Base-by-base conservation (phyloP, 2,797 vertebrate genomes). In the Helostoma temminkii region DNA sequence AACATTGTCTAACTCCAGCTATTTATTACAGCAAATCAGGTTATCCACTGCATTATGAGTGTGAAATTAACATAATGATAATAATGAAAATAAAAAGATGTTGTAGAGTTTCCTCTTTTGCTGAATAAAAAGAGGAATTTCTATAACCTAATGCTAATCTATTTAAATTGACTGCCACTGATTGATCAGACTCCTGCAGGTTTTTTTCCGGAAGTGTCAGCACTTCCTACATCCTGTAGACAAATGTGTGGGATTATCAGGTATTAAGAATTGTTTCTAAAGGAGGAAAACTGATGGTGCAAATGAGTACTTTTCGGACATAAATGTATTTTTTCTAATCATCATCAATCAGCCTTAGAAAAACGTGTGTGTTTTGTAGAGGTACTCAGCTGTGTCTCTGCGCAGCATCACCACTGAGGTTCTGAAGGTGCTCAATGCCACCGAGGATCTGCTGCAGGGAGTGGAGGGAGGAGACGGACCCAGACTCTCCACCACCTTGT, bases 351-450 rank as follows among this genome's bases (percentile, higher is more conserved):
- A 11, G 14, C 36, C 0, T 7, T 22, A 30, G n/a, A 9, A 46
- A 14, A 25, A 14, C 85, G 48, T 91, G 81, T 92, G 84, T 86
- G 88, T 90, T 74, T 76, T 92, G 91, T 86, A 99, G 98, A 96
- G 96, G 83, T 96, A 95, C 88, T 97, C 98, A 19, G 97, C 97
- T 14, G 93, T 93, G 74, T 98, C 97, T 86, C 96, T 99, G 91
- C 91, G 97, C 91, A 96, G 95, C 92, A 96, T 99, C 92, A 98
- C 97, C 88, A 97, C 96, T 16, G 96, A 99, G 91, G 96, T 98
- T 71, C 93, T 99, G 78, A 98, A 95, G 87, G 96, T 99, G 85
- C 94, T 99, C 81, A 99, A 98, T 0, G 95, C 97, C 84, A 98
- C 97, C 0, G 98, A 99, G 84, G 96, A 97, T 55, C 89, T 99